Evolutionary conservation across 2,888 invertebrate species (phyloP), one percentile per base, ranked within the genome.

Genomic region (Halictus quadricinctus): DNA sequence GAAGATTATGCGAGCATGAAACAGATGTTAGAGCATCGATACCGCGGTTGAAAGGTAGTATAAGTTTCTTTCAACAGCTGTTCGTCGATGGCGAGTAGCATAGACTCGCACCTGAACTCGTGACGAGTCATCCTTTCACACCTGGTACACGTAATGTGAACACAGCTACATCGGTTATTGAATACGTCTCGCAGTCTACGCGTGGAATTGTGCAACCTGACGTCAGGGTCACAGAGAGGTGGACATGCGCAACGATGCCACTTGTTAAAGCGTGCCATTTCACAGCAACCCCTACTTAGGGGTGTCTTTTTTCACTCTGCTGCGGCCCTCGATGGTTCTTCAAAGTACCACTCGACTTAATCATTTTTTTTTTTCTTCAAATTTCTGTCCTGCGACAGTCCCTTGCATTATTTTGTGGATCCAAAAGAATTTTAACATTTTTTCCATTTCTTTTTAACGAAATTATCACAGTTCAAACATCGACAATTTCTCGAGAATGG

Each of bases 181-280:
- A 85, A 86, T 84, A 81, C 76, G 76, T 81, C 76, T 80, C 43
- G 60, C 46, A 81, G 60, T 46, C 75, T 76, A 72, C 78, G 77
- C 77, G 72, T 85, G 81, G 81, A 85, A 81, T 84, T 86, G 86
- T 86, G 81, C 85, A 84, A 74, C 75, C 85, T 86, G 86, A 85
- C 86, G 86, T 84, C 81, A 86, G 79, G 84, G 85, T 84, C 85
- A 84, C 76, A 75, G 73, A 70, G 50, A 76, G 76, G 73, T 81
- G 76, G 79, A 79, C 86, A 85, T 86, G 86, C 86, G 85, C 86
- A 85, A 85, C 75, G 75, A 78, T 78, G 46, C 81, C 75, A 76
- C 77, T 78, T 80, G 85, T 81, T 79, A 81, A 81, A 84, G 50
- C 73, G n/a, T 84, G 76, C 80, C 80, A 84, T 80, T 84, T 84